Evolutionary conservation across 2,797 vertebrate genomes (phyloP).

Genomic region (Coccyzus lansbergi): DNA sequence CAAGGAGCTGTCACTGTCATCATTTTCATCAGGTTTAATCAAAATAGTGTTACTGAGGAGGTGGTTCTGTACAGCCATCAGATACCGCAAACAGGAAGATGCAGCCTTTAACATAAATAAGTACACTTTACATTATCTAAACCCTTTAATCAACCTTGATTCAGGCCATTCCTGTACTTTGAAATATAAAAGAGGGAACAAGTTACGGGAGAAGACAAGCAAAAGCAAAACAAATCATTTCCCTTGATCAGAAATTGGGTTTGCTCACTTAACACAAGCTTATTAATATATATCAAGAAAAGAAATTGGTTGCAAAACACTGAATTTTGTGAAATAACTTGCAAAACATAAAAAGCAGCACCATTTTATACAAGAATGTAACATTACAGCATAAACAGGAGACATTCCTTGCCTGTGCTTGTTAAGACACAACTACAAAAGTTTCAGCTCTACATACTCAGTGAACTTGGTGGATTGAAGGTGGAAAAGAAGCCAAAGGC

Average conservation of each 20-base stretch:
- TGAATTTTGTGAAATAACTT: not conserved
- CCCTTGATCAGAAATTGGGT: not conserved
- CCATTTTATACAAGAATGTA: not conserved
- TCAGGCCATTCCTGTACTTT: slow-evolving; percentile 40
- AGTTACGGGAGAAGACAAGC: slow-evolving; percentile 10
- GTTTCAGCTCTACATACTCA: not conserved
- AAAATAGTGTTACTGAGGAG: slow-evolving; percentile 98
- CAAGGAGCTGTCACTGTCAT: slow-evolving; percentile 99
- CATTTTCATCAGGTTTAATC: slow-evolving; percentile 94
- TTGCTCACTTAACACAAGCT: not conserved
- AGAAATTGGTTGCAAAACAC: not conserved
- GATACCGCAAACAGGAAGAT: slow-evolving; percentile 95
- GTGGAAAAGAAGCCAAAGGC: not conserved
- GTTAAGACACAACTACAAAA: not conserved
- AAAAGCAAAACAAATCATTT: slow-evolving; percentile 8
- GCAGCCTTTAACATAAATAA: slow-evolving; percentile 89
- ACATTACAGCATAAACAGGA: not conserved
- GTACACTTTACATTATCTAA: slow-evolving; percentile 65
- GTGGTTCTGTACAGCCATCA: slow-evolving; percentile 99
- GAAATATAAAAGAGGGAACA: slow-evolving; percentile 4
- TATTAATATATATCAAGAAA: not conserved
- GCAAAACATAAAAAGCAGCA: not conserved
- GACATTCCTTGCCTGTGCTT: not conserved
- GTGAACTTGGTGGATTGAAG: not conserved
- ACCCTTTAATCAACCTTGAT: not conserved